Evolutionary conservation across 2,888 invertebrate genomes (phyloP).

Genomic region (Salticus scenicus): DNA sequence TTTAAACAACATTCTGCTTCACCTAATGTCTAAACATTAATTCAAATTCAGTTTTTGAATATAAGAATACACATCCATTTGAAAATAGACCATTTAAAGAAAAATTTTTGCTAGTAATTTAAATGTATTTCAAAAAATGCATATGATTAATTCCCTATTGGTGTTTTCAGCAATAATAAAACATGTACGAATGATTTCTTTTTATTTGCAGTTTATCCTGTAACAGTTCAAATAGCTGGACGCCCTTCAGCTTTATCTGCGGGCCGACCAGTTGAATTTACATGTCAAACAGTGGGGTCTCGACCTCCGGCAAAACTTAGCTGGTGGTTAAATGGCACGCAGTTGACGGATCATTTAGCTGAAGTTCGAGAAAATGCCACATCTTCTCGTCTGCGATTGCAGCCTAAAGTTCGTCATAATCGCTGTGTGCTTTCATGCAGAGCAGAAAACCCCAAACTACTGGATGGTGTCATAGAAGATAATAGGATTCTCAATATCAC

Average conservation of each 20-base stretch:
- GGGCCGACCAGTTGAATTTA: slow-evolving; percentile 30
- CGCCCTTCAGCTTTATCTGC: slow-evolving; percentile 40
- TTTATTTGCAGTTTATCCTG: slow-evolving; percentile 44
- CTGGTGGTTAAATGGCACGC: slow-evolving; percentile 62
- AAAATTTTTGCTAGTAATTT: too few species aligned
- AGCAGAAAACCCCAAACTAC: slow-evolving; percentile 52
- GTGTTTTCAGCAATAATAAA: too few species aligned
- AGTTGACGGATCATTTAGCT: slow-evolving; percentile 37
- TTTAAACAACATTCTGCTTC: too few species aligned
- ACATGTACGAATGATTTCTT: too few species aligned
- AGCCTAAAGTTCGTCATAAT: slow-evolving; percentile 44
- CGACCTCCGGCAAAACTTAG: slow-evolving; percentile 48
- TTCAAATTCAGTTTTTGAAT: too few species aligned
- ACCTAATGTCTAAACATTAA: too few species aligned
- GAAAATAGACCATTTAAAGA: too few species aligned
- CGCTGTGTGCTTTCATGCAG: slow-evolving; percentile 27
- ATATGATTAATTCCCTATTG: too few species aligned
- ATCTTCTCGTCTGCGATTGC: slow-evolving; percentile 46
- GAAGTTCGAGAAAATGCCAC: slow-evolving; percentile 63
- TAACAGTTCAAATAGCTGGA: slow-evolving; percentile 31
- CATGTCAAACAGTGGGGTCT: slow-evolving; percentile 42
- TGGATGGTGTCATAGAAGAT: slow-evolving; percentile 35
- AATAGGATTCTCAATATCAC: slow-evolving; percentile 62
- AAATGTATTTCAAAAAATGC: too few species aligned
- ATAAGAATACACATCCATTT: too few species aligned